Evolutionary conservation across 2,888 invertebrate genomes (phyloP).

Genomic region (Trichogramma dendrolimi): DNA sequence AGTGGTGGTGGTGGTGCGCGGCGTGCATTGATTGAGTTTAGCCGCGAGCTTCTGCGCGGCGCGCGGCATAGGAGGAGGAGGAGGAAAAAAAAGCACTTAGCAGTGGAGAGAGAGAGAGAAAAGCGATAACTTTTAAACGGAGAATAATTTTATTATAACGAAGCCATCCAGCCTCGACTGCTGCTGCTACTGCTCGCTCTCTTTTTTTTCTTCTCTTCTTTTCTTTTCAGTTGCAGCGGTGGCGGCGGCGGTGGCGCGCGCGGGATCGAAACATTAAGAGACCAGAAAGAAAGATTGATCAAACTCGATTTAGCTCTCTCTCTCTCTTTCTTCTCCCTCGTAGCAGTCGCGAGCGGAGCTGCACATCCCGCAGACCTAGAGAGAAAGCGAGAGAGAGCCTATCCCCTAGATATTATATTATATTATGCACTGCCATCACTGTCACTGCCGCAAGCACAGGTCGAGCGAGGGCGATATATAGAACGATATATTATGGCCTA

Average conservation of each 20-base stretch:
- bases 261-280: conserved; percentile 22
- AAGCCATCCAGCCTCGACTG: neutral
- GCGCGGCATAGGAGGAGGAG: conserved; percentile 10
- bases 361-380: neutral
- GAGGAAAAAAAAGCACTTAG: conserved; percentile 16
- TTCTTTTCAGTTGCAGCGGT: too few species aligned
- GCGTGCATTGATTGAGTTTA: too few species aligned
- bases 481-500: too few species aligned
- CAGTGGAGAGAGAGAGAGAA: neutral
- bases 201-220: too few species aligned
- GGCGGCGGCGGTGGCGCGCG: neutral
- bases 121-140: conserved; percentile 24
- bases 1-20: too few species aligned
- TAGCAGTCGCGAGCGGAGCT: neutral
- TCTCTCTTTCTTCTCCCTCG: neutral
- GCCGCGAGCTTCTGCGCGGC: neutral
- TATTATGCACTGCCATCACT: too few species aligned
- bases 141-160: conserved; percentile 22
- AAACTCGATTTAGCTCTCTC: conserved; percentile 18
- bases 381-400: neutral
- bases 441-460: too few species aligned
- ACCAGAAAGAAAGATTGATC: conserved; percentile 15
- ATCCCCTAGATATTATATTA: too few species aligned
- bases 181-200: neutral
- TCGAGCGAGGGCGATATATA: too few species aligned